These are phyloP conservation scores for Aphidius gifuensis DNA, from an alignment of 1,140 invertebrate genomes.

Conservation along the genomic window DNA sequence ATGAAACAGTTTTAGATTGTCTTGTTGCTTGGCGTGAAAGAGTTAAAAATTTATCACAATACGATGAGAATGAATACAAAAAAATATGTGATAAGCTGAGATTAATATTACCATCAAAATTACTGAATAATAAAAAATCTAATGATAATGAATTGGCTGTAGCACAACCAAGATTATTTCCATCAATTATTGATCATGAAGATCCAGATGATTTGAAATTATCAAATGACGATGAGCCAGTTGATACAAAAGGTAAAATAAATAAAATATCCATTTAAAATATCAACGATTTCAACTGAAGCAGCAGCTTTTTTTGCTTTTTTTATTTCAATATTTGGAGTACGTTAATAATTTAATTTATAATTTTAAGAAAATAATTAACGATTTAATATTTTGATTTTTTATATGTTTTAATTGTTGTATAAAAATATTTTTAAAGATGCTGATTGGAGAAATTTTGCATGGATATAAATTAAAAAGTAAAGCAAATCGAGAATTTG, in stretches of 20 bases:
- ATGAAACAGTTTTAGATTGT: constrained; percentile 55
- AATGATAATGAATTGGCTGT: background rate
- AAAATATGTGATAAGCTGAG: constrained; percentile 34
- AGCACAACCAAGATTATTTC: background rate
- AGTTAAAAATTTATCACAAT: constrained; percentile 31
- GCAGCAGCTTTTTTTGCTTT: no score
- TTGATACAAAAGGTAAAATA: constrained; percentile 30
- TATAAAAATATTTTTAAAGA: constrained; percentile 53
- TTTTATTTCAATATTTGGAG: no score
- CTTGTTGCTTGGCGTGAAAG: constrained; percentile 50
- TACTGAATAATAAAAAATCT: constrained; percentile 2
- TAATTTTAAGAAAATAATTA: no score
- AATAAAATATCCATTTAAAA: no score
- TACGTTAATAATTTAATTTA: no score
- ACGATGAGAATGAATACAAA: constrained; percentile 43
- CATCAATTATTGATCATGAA: constrained; percentile 20
- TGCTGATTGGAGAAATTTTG: constrained; percentile 62
- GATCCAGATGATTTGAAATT: constrained; percentile 19
- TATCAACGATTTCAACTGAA: no score
- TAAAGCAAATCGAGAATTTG: constrained; percentile 52
- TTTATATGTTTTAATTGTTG: no score
- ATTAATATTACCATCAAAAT: constrained; percentile 30
- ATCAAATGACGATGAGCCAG: constrained; percentile 20
- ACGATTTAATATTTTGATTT: no score
- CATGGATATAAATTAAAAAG: constrained; percentile 52